phyloP scores from a whole-genome alignment of 2,113 vertebrate species.

The Lathamus discolor region DNA sequence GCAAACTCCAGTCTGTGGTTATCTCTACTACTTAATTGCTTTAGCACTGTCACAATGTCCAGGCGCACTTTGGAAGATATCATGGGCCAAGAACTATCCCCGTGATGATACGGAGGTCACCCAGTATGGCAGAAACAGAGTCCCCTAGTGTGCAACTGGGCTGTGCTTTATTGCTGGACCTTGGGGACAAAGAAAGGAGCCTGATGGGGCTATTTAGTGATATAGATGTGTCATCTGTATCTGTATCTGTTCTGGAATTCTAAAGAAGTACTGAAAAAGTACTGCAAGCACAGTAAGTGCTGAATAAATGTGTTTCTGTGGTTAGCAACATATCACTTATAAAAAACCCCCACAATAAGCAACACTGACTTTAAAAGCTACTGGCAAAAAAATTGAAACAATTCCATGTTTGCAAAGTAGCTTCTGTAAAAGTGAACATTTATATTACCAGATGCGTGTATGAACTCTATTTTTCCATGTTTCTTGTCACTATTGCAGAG shows the following conservation, averaged over 20 bases:
- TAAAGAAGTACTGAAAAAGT: not conserved
- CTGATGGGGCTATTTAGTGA: not conserved
- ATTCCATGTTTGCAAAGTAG: not conserved
- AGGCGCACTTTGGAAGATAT: not conserved
- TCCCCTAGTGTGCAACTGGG: not conserved
- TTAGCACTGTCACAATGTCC: not conserved
- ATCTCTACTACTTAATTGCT: not conserved
- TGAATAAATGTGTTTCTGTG: not conserved
- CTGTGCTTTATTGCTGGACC: not conserved
- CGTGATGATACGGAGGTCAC: not conserved
- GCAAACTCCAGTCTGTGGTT: not conserved
- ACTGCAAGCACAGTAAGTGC: not conserved
- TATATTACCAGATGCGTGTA: not conserved
- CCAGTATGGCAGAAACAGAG: not conserved
- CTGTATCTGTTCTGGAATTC: not conserved
- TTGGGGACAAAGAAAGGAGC: not conserved
- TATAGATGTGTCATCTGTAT: not conserved
- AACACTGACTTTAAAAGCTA: not conserved
- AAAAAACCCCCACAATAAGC: accelerated
- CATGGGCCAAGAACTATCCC: not conserved
- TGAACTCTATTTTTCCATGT: not conserved
- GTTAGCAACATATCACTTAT: not conserved
- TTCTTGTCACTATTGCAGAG: not conserved
- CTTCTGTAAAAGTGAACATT: slow-evolving; percentile 1
- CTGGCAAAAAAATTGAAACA: slow-evolving; percentile 12